Evolutionary conservation across 1,140 invertebrate genomes (phyloP), one percentile per base, ranked within the genome.

Genomic region (Streblospio benedicti): DNA sequence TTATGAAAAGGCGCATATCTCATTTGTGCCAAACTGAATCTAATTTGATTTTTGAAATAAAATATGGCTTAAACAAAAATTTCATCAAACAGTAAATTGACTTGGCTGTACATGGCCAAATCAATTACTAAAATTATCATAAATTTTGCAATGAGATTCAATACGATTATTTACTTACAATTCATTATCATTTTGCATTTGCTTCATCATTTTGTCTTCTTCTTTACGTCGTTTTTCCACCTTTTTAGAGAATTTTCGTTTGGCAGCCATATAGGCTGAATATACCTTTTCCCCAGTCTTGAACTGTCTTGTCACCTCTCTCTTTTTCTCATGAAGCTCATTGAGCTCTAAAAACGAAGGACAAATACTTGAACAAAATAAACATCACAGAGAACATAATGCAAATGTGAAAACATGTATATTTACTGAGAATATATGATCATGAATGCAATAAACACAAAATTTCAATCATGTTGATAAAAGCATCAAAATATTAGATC

Each of bases 271-370:
- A 27, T 58, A 43, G 2, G 60, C 55, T n/a, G 70, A 60, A 59
- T 65, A 71, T n/a, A 69, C 69, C 14, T 65, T 65, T 43, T 72
- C 67, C 9, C 67, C 59, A 27, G 66, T 65, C 54, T 67, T 68
- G 60, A 69, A 71, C 14, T 70, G 67, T 20, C 58, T 53, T 14
- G 67, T 50, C 53, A 72, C 41, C 9, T 70, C 52, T 2, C 71
- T 57, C 53, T 74, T 75, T 32, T 45, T 63, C 20, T 68, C 64
- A 60, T 73, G 67, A 27, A 76, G 32, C 45, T 66, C 61, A 51
- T 75, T 71, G 27, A 76, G 60, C 45, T 76, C 73, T 73, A 60
- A n/a, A 65, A 69, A 58, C 44, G 50, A 31, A 16, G 25, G 14
- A 56, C 25, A 44, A 28, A 12, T 20, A 1, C 20, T 50, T 57